Evolutionary conservation across 2,797 vertebrate species (phyloP), one percentile per base, ranked within the genome.

Genomic region (Rhinoraja longicauda): DNA sequence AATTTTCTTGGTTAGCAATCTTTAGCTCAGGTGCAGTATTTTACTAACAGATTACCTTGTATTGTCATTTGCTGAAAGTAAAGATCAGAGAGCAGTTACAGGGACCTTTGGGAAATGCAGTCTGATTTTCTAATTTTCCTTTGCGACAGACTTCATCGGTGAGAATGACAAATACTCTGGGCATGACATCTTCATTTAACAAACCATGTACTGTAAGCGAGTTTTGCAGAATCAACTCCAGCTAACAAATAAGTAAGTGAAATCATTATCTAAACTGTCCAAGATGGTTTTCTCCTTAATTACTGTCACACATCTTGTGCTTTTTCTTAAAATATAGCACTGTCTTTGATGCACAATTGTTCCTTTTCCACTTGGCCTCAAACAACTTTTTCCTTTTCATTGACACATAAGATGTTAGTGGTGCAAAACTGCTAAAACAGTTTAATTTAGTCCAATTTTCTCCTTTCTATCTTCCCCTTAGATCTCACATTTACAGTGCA

Each of bases 71-170:
- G 64, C 17, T 67, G 29, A 90, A n/a, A 36, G 7, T 39, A 17
- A 90, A 90, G 1, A 39, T 0, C 32, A 70, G 64, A n/a, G 62
- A 90, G 64, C 21, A 2, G 6, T 67, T 62, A 39, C 62, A 67
- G n/a, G 5, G 9, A 2, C 62, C 32, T 39, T 17, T 39, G 19
- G 88, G 88, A 36, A 73, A 91, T 36, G 10, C 24, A 70, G 64
- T 72, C 36, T 21, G 88, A 91, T 91, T 91, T 91, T 72, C 17
- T 64, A 90, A 90, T 39, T 26, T 90, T 72, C 32, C 88, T 6
- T 72, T 91, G 32, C 91, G 88, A 91, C 45, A 73, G 39, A 24
- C 2, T 12, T 91, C 64, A 26, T 36, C 32, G 26, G 39, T 73
- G 88, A 45, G 62, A 72, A 91, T 73, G 88, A 91, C 7, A 26